These are phyloP conservation scores for Rattus rattus DNA, from an alignment of 2,113 vertebrate genomes.

Conservation along the genomic window DNA sequence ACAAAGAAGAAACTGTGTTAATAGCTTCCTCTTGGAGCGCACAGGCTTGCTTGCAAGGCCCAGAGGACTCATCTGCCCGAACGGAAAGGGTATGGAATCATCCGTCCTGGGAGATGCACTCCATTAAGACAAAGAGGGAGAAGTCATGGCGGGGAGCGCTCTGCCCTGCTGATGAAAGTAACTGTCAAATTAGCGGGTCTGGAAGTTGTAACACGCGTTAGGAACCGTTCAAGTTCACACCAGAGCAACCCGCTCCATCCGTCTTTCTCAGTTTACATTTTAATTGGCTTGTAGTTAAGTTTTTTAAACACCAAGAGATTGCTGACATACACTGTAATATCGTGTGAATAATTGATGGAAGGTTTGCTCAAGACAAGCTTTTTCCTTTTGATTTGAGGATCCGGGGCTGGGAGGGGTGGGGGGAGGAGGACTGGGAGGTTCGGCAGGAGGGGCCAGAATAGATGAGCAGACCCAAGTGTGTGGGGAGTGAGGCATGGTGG, in stretches of 20 bases:
- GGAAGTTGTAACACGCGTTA: constrained; percentile 88
- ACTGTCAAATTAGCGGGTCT: constrained; percentile 91
- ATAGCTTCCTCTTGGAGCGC: constrained; percentile 44
- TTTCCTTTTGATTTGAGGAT: constrained; percentile 80
- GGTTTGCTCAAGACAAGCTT: constrained; percentile 83
- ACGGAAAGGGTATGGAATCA: constrained; percentile 59
- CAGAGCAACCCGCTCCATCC: constrained; percentile 88
- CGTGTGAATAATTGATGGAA: constrained; percentile 91
- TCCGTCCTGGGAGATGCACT: constrained; percentile 81
- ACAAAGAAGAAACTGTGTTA: constrained; percentile 64
- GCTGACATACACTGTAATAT: constrained; percentile 92
- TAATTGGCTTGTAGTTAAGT: constrained; percentile 93
- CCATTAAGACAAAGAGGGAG: constrained; percentile 71
- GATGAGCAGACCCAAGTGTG: constrained; percentile 63
- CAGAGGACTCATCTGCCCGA: constrained; percentile 78
- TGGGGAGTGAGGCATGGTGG: constrained; percentile 68
- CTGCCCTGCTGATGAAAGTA: constrained; percentile 87
- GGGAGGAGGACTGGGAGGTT: neutral
- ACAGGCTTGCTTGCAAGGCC: constrained; percentile 36
- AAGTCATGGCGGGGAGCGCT: constrained; percentile 69
- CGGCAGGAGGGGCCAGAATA: neutral
- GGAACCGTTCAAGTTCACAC: constrained; percentile 89
- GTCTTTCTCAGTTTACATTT: constrained; percentile 93
- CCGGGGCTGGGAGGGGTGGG: constrained; percentile 71
- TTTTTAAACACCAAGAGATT: constrained; percentile 91